A percentile compares a stretch with the other conserved stretches of the same genome.
Conservation (phyloP, 2,113 vertebrate genomes). For the Cottus gobio region DNA sequence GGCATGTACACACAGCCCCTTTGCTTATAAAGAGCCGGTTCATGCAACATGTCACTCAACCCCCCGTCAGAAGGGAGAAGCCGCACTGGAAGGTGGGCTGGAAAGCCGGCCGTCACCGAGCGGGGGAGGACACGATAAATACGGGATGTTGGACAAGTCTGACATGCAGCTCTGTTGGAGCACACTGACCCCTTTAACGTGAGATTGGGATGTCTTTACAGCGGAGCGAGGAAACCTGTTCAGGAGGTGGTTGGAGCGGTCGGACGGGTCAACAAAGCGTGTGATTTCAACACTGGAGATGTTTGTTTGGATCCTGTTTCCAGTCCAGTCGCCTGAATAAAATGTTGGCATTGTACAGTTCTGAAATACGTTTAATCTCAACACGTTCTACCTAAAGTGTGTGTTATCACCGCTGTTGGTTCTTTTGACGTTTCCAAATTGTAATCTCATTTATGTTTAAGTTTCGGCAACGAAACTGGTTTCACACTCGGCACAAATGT, state of each 20-base stretch:
- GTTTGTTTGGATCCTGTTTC: background rate
- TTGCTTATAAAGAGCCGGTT: background rate
- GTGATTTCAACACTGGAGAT: background rate
- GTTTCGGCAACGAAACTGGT: background rate
- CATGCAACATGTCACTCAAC: background rate
- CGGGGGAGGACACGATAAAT: background rate
- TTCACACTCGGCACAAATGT: background rate
- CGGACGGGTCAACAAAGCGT: background rate
- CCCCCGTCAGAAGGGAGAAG: background rate
- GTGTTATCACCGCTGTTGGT: background rate
- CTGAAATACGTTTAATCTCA: background rate
- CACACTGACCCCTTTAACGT: background rate
- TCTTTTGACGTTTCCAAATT: background rate
- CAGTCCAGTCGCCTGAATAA: background rate
- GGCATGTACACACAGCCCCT: background rate
- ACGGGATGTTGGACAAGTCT: background rate
- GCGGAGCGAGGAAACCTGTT: background rate
- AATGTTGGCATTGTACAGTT: constrained; percentile 1
- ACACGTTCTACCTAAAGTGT: background rate
- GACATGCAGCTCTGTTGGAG: background rate
- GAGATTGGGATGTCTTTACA: background rate
- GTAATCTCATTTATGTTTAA: background rate
- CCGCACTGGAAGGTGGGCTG: background rate
- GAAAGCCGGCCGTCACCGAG: background rate
- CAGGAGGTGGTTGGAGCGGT: background rate